phyloP scores from a whole-genome alignment of 2,888 invertebrate genomes.

The Aspidiotus rigidus region DNA sequence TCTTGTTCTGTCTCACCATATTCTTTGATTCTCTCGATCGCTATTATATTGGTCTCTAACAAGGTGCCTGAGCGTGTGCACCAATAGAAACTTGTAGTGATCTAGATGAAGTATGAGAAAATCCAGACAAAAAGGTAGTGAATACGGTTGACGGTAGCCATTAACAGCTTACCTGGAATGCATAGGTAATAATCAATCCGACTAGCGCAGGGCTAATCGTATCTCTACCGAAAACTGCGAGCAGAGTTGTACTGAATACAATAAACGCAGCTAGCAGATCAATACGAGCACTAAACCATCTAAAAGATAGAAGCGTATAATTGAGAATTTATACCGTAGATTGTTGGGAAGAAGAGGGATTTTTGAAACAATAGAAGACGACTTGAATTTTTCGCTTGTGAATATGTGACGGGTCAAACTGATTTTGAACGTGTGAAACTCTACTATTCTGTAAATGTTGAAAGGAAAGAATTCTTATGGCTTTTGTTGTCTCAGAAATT shows the following conservation, averaged over 20 bases:
- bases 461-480: too few species aligned
- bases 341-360: too few species aligned
- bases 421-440: too few species aligned
- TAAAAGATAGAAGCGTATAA: constrained; percentile 40
- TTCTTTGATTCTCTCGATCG: constrained; percentile 93
- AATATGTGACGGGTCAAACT: too few species aligned
- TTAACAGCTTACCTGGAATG: constrained; percentile 55
- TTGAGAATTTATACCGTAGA: background rate
- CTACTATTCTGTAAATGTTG: too few species aligned
- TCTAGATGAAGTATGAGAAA: constrained; percentile 46
- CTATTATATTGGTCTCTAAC: constrained; percentile 93
- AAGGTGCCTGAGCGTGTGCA: constrained; percentile 92
- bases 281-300: constrained; percentile 89
- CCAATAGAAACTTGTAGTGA: constrained; percentile 93
- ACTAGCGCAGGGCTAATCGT: constrained; percentile 65
- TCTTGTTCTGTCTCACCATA: constrained; percentile 74
- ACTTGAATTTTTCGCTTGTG: background rate
- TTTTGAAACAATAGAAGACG: too few species aligned
- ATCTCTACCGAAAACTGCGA: constrained; percentile 74
- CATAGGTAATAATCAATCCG: constrained; percentile 81
- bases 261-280: constrained; percentile 95
- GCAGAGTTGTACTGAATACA: constrained; percentile 86
- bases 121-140: constrained; percentile 41
- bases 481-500: too few species aligned
- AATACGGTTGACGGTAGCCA: background rate